Evolutionary conservation across 1,140 invertebrate genomes (phyloP).

Genomic region (Phymorhynchus buccinoides): DNA sequence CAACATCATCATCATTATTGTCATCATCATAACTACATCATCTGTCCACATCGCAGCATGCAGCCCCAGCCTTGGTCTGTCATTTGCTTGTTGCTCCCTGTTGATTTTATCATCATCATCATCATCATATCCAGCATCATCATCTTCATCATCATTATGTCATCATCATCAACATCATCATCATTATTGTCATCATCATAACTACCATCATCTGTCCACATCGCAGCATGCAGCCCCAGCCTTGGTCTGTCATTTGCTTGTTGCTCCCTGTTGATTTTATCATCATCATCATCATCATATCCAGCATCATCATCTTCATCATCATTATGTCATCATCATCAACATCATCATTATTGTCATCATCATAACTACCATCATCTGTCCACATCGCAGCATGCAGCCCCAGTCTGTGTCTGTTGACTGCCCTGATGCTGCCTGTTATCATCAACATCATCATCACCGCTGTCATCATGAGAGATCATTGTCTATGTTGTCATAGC

Average conservation of each 20-base stretch:
- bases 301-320: neutral
- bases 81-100: conserved; percentile 9
- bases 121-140: no score
- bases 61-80: conserved; percentile 23
- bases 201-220: no score
- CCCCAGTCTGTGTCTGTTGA: conserved; percentile 98
- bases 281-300: neutral
- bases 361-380: conserved; percentile 85
- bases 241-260: conserved; percentile 25
- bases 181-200: conserved; percentile 72
- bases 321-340: neutral
- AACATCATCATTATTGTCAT: conserved; percentile 66
- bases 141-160: neutral
- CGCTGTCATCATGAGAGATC: conserved; percentile 92
- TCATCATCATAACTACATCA: no score
- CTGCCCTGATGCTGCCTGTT: conserved; percentile 79
- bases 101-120: no score
- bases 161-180: neutral
- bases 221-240: neutral
- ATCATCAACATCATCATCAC: conserved; percentile 75
- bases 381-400: conserved; percentile 98
- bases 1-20: no score
- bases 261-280: conserved; percentile 32
- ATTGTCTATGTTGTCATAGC: conserved; percentile 86
- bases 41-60: no score